A percentile compares a stretch with the other conserved stretches of the same genome.
Conservation (phyloP, 2,888 invertebrate genomes). For the Tethea ocularis region DNA sequence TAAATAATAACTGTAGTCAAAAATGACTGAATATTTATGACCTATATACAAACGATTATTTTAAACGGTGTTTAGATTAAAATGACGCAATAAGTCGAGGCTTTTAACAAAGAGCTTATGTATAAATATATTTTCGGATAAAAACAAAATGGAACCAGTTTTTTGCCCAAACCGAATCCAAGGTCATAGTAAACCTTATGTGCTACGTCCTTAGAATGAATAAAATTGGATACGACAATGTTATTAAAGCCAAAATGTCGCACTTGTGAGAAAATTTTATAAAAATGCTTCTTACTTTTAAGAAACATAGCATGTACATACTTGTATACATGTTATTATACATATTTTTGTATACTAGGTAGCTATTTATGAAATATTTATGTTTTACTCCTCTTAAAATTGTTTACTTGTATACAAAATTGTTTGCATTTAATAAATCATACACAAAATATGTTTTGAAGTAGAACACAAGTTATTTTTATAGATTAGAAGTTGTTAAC, state of each 20-base stretch:
- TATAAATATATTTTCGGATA: conserved; percentile 13
- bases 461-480: too few relatives aligned
- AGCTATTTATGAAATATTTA: too few relatives aligned
- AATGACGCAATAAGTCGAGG: conserved; percentile 6
- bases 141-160: conserved; percentile 27
- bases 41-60: conserved; percentile 6
- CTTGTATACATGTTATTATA: too few relatives aligned
- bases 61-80: conserved; percentile 3
- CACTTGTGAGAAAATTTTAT: too few relatives aligned
- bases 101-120: conserved; percentile 14
- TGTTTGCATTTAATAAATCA: too few relatives aligned
- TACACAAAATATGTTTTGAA: too few relatives aligned
- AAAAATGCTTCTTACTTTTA: too few relatives aligned
- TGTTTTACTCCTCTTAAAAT: too few relatives aligned
- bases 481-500: too few relatives aligned
- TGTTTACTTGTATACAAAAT: too few relatives aligned
- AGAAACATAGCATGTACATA: too few relatives aligned
- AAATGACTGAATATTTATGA: background rate
- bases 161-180: conserved; percentile 7
- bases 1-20: background rate
- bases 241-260: background rate
- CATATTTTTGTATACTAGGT: too few relatives aligned
- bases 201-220: background rate
- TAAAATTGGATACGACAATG: background rate
- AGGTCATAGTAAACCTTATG: conserved; percentile 1